phyloP scores from a whole-genome alignment of 1,140 invertebrate species.

The Trichonephila clavata region DNA sequence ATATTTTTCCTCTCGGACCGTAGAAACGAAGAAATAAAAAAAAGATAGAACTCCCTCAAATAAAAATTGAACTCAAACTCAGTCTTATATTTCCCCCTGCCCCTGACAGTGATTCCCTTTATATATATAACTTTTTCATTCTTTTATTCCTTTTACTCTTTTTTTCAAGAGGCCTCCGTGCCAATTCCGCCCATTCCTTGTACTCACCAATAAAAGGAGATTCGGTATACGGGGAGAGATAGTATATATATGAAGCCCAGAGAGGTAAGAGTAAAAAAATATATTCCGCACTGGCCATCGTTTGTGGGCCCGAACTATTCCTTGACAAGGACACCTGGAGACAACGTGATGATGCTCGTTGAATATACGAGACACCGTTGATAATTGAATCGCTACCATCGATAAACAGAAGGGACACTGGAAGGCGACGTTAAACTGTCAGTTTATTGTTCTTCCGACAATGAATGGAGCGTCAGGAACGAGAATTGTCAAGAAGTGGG shows the following conservation, averaged over 20 bases:
- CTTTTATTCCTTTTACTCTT: conserved; percentile 22
- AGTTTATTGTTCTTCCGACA: conserved; percentile 50
- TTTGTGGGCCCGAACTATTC: conserved; percentile 23
- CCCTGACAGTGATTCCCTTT: conserved; percentile 61
- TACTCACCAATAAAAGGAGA: conserved; percentile 71
- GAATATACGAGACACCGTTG: conserved; percentile 74
- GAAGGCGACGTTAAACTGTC: conserved; percentile 54
- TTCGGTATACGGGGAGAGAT: conserved; percentile 47
- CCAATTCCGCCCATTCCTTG: conserved; percentile 75
- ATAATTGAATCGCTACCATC: conserved; percentile 74
- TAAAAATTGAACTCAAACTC: conserved; percentile 67
- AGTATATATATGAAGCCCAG: conserved; percentile 32
- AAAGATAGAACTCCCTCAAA: conserved; percentile 33
- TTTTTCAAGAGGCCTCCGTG: conserved; percentile 3
- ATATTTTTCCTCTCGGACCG: conserved; percentile 40
- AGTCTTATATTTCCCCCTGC: conserved; percentile 42
- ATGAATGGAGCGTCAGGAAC: conserved; percentile 29
- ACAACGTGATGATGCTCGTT: conserved; percentile 70
- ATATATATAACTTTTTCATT: conserved; percentile 56
- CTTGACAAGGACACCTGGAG: conserved; percentile 76
- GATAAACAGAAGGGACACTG: conserved; percentile 59
- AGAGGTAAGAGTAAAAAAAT: conserved; percentile 4
- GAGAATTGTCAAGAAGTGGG: conserved; percentile 25
- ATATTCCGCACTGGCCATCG: conserved; percentile 48
- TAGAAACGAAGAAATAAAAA: conserved; percentile 33